Evolutionary conservation across 2,797 vertebrate genomes (phyloP).

Genomic region (Onychomys arenicola): DNA sequence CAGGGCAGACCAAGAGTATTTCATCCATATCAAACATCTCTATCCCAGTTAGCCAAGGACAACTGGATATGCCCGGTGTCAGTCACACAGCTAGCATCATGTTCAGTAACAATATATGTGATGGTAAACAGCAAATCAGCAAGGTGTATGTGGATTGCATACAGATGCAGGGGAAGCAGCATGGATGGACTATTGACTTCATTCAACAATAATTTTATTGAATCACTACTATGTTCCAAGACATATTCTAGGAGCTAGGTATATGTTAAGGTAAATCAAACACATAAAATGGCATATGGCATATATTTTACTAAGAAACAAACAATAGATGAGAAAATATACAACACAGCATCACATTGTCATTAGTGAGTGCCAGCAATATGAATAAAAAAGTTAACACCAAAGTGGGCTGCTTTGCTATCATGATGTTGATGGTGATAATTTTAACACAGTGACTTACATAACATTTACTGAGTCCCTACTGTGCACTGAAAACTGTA

Average conservation of each 20-base stretch:
- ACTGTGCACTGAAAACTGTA: background rate
- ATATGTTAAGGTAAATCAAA: background rate
- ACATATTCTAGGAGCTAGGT: background rate
- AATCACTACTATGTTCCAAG: background rate
- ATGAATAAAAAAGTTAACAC: background rate
- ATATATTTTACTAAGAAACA: constrained; percentile 30
- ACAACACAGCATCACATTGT: background rate
- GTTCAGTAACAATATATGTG: constrained; percentile 65
- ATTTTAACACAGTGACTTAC: background rate
- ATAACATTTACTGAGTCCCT: background rate
- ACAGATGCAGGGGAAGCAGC: background rate
- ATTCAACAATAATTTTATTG: constrained; percentile 6
- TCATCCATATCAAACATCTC: constrained; percentile 75
- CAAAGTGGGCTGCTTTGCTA: background rate
- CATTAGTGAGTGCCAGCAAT: background rate
- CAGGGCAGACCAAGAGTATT: constrained; percentile 70
- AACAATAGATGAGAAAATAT: background rate
- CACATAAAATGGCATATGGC: background rate
- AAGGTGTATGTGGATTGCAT: background rate
- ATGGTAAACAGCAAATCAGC: background rate
- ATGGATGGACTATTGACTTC: background rate
- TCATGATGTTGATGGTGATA: background rate
- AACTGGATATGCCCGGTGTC: constrained; percentile 44
- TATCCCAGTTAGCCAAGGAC: constrained; percentile 76
- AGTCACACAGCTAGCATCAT: constrained; percentile 65